Conservation (phyloP, 2,888 invertebrate species). For the Hypomecis atomaria region DNA sequence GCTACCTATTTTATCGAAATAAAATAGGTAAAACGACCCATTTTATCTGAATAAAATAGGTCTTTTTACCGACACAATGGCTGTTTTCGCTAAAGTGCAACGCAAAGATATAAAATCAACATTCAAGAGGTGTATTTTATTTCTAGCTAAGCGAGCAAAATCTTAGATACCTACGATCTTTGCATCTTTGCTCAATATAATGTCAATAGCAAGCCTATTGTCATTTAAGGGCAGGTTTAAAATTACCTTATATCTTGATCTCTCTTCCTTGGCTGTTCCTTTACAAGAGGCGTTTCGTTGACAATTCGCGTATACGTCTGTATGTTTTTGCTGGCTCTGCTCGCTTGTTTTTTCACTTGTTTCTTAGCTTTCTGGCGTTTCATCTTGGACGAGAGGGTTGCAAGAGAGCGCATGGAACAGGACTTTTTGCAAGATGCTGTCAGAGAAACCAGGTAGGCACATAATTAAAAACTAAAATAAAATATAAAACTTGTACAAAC, state of each 20-base stretch:
- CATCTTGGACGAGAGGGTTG: background rate
- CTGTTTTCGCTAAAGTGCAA: no score
- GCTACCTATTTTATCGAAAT: no score
- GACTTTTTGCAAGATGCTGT: background rate
- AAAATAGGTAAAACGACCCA: no score
- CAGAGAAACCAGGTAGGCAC: background rate
- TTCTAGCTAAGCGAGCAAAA: no score
- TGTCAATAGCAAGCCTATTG: no score
- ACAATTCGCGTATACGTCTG: conserved; percentile 8
- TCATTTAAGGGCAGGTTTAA: background rate
- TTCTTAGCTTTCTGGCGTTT: conserved; percentile 1
- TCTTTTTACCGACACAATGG: no score
- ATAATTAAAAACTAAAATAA: background rate
- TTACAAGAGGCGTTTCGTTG: background rate
- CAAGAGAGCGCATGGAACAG: background rate
- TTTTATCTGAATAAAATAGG: no score
- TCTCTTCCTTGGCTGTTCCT: background rate
- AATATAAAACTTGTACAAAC: no score
- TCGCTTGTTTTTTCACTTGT: conserved; percentile 12
- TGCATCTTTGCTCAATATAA: no score
- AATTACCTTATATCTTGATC: background rate
- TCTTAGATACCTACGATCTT: no score
- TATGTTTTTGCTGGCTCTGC: background rate
- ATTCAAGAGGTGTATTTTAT: no score
- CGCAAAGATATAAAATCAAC: no score